phyloP scores from a whole-genome alignment of 2,797 vertebrate species.

The Sebastes nivosus region DNA sequence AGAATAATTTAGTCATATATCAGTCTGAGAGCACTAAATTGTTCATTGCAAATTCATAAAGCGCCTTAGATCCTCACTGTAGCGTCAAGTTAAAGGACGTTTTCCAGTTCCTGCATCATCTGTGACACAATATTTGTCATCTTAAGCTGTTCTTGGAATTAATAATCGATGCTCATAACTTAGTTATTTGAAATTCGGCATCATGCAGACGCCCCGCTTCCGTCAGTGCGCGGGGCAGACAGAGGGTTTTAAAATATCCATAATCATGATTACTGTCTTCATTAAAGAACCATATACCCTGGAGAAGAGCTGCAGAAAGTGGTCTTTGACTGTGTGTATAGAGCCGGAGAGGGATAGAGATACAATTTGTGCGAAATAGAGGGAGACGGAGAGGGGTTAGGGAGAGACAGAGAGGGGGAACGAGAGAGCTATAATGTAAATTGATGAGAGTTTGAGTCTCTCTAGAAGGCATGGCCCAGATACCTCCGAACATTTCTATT shows the following conservation, averaged over 20 bases:
- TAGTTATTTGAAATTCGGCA: constrained; percentile 15
- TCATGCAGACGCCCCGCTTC: constrained; percentile 42
- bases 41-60: background rate
- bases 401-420: constrained; percentile 31
- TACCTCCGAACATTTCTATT: constrained; percentile 64
- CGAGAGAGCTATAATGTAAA: constrained; percentile 65
- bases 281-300: constrained; percentile 80
- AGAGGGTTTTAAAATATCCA: constrained; percentile 75
- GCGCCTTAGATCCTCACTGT: background rate
- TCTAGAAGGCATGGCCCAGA: constrained; percentile 70
- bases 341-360: constrained; percentile 61
- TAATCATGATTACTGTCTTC: constrained; percentile 79
- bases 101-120: constrained; percentile 2
- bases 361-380: constrained; percentile 61
- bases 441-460: constrained; percentile 74
- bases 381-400: constrained; percentile 46
- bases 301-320: constrained; percentile 72
- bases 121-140: constrained; percentile 32
- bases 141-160: constrained; percentile 28
- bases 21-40: background rate
- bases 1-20: background rate
- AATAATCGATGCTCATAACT: constrained; percentile 36
- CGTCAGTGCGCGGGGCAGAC: constrained; percentile 52
- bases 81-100: background rate
- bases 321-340: constrained; percentile 73